Conservation (phyloP, 2,113 vertebrate species). For the Paratilapia polleni region DNA sequence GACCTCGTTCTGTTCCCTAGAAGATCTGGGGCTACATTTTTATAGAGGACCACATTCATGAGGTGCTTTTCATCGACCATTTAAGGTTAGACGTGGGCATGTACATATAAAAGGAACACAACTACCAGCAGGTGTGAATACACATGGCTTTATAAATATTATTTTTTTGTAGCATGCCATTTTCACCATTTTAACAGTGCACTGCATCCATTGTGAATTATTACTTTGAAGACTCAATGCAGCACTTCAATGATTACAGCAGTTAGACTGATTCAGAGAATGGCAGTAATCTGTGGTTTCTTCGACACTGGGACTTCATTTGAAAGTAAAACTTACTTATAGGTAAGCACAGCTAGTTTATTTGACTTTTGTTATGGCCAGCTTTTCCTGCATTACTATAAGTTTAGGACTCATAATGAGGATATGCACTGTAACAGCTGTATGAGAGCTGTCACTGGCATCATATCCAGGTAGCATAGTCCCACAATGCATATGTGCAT, state of each 20-base stretch:
- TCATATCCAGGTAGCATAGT: not conserved
- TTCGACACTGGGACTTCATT: not conserved
- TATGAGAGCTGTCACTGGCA: not conserved
- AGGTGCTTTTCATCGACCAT: too few species aligned
- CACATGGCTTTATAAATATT: too few species aligned
- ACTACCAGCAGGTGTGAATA: too few species aligned
- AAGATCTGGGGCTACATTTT: not conserved
- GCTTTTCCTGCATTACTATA: not conserved
- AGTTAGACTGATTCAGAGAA: not conserved
- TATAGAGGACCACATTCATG: not conserved
- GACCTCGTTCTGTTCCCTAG: not conserved
- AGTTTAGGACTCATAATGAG: not conserved
- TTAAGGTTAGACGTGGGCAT: too few species aligned
- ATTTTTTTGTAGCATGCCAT: too few species aligned
- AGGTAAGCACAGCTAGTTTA: not conserved
- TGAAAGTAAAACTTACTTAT: not conserved
- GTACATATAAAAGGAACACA: too few species aligned
- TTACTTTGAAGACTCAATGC: not conserved
- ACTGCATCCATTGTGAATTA: not conserved
- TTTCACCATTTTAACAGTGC: too few species aligned
- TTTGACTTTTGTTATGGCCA: not conserved
- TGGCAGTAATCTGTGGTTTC: not conserved
- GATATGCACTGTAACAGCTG: not conserved
- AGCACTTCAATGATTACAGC: not conserved
- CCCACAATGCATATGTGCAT: not conserved